These are phyloP conservation scores for Rachycentron canadum DNA, from an alignment of 2,797 vertebrate genomes.

Conservation along the genomic window DNA sequence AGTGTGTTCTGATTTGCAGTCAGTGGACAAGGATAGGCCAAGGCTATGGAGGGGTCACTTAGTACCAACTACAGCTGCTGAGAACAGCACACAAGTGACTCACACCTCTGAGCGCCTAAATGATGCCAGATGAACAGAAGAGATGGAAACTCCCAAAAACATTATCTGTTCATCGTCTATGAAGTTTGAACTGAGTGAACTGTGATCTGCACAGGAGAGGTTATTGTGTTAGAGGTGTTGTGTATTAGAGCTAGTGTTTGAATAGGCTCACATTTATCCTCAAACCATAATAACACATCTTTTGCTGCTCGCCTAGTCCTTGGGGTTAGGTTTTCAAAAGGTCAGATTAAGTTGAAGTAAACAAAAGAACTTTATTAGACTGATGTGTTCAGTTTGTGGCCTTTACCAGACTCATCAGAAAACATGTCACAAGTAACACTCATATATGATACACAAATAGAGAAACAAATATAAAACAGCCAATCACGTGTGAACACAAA, in stretches of 20 bases:
- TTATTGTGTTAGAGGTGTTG: slow-evolving; percentile 18
- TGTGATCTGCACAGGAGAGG: slow-evolving; percentile 8
- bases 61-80: slow-evolving; percentile 38
- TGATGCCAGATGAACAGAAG: slow-evolving; percentile 36
- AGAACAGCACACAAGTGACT: slow-evolving; percentile 5
- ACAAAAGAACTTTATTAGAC: too few relatives aligned
- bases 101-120: slow-evolving; percentile 25
- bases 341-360: too few relatives aligned
- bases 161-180: slow-evolving; percentile 8
- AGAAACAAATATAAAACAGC: too few relatives aligned
- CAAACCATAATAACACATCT: slow-evolving; percentile 7
- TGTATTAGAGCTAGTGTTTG: not conserved
- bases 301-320: not conserved
- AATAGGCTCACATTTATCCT: slow-evolving; percentile 18
- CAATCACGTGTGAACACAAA: too few relatives aligned
- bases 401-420: too few relatives aligned
- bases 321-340: not conserved
- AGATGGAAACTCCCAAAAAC: slow-evolving; percentile 16
- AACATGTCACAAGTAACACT: too few relatives aligned
- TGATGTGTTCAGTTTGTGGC: too few relatives aligned
- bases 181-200: slow-evolving; percentile 22
- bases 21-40: not conserved
- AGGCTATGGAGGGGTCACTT: slow-evolving; percentile 7
- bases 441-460: too few relatives aligned
- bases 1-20: not conserved